Evolutionary conservation across 1,140 invertebrate species (phyloP).

Genomic region (Drosophila rufa): DNA sequence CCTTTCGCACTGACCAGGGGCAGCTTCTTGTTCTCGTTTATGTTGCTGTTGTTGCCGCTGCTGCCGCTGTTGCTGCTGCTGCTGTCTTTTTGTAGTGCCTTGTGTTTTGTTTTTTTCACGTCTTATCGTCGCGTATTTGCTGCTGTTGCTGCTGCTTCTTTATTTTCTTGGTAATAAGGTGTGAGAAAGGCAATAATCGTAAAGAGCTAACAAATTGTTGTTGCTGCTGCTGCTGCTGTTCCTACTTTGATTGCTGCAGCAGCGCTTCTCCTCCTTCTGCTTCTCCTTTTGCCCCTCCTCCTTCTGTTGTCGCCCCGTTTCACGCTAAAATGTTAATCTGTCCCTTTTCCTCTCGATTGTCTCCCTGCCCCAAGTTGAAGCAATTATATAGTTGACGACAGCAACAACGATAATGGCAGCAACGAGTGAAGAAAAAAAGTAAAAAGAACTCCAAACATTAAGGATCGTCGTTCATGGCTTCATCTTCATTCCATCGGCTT

Average conservation of each 20-base stretch:
- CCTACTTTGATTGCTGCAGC: conserved; percentile 36
- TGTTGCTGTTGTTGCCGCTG: conserved; percentile 18
- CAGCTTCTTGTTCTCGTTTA: conserved; percentile 59
- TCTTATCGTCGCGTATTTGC: conserved; percentile 66
- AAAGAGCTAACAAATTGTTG: conserved; percentile 84
- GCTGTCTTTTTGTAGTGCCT: conserved; percentile 26
- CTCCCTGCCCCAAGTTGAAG: conserved; percentile 28
- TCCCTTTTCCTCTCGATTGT: conserved; percentile 53
- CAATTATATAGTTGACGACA: conserved; percentile 57
- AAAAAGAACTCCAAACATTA: conserved; percentile 7
- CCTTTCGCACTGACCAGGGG: conserved; percentile 31
- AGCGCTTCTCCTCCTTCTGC: conserved; percentile 18
- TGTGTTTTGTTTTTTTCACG: conserved; percentile 57
- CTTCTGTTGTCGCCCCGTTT: conserved; percentile 47
- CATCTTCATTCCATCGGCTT: conserved; percentile 45
- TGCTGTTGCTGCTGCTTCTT: conserved; percentile 66
- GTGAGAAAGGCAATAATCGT: conserved; percentile 85
- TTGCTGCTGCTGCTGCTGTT: conserved; percentile 51
- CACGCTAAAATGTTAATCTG: conserved; percentile 80
- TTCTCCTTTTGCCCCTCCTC: neutral
- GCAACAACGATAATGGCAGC: conserved; percentile 19
- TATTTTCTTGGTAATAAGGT: conserved; percentile 84
- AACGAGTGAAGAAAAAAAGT: conserved; percentile 1
- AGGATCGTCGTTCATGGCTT: conserved; percentile 27
- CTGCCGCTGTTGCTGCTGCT: conserved; percentile 21